Base-by-base conservation (phyloP, 2,113 vertebrate genomes). In the Sapayoa aenigma region DNA sequence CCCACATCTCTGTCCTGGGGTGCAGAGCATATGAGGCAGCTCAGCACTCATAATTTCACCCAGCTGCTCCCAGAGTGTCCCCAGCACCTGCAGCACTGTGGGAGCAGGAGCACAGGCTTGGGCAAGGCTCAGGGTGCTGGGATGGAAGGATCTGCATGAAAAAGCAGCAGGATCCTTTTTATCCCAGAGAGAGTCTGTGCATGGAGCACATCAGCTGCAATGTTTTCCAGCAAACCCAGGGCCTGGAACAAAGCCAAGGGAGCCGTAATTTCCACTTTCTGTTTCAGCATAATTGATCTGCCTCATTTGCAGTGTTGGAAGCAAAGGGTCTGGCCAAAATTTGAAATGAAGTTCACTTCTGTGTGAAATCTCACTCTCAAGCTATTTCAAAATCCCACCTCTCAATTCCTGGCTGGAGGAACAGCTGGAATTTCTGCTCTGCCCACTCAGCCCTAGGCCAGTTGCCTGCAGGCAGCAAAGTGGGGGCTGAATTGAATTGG, bases 261-360 rank as follows among this genome's bases (percentile, higher is more conserved):
- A 67, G 52, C 14, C 33, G 24, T 5, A 17, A 72, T 56, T 90
- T 81, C 71, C 87, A 90, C 87, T 83, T 89, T 68, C 74, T 81
- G 35, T 59, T 88, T 74, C 71, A 74, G 33, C 56, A 21, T 9
- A 69, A 87, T 68, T n/a, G 44, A 66, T 65, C 69, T 60, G 65
- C 59, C 65, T 84, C 65, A 11, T 66, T 85, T 74, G 35, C 44
- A 50, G 58, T 2, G 63, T 58, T 72, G 84, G 60, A 68, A 82
- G 79, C 35, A 42, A 65, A 78, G 23, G 17, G 22, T 59, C 44
- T 41, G 52, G 58, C 31, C 67, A 11, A 3, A 11, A 31, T 33
- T 21, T 42, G 7, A 35, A 78, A 41, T 14, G 11, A 55, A 74
- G 31, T 44, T 71, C 41, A 31, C 2, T n/a, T 69, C 27, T 52